Percentiles rank a stretch among this genome's conserved stretches.
Evolutionary conservation across 37 sponge, comb jelly and placozoan species (phyloP).

Genomic region (Chondrilla cf. caribensis): DNA sequence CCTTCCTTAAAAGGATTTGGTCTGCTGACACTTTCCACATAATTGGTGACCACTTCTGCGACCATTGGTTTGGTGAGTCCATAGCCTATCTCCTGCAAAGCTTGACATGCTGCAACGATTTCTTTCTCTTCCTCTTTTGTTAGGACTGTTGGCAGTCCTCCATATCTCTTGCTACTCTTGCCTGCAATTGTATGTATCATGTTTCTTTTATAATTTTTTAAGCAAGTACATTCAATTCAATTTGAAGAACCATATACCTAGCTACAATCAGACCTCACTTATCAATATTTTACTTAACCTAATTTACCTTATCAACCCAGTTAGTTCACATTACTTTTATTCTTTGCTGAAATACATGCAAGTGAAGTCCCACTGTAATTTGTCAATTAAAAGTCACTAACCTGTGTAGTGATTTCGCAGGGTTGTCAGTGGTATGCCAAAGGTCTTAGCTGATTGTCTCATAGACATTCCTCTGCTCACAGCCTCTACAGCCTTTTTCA

Average conservation of each 20-base stretch:
- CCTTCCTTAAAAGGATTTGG: slow-evolving; percentile 36
- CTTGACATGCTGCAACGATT: slow-evolving; percentile 38
- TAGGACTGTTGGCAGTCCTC: slow-evolving; percentile 44
- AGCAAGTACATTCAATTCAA: no score
- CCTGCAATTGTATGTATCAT: slow-evolving; percentile 10
- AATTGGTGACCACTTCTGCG: slow-evolving; percentile 38
- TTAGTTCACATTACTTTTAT: no score
- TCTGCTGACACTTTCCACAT: background rate
- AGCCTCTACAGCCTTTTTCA: background rate
- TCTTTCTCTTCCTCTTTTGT: slow-evolving; percentile 42
- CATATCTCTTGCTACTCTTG: background rate
- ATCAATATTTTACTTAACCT: no score
- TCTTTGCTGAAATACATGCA: no score
- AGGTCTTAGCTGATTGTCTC: background rate
- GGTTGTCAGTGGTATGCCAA: slow-evolving; percentile 1
- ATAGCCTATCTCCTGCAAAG: slow-evolving; percentile 54
- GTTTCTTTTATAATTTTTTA: background rate
- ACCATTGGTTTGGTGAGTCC: slow-evolving; percentile 44
- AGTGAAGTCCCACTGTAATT: no score
- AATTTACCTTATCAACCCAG: no score
- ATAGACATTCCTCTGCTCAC: background rate
- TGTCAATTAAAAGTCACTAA: background rate
- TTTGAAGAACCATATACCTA: no score
- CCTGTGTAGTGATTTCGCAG: background rate
- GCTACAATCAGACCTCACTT: no score